These are phyloP conservation scores for Drosophila prostipennis DNA, from an alignment of 2,888 invertebrate species.

Conservation along the genomic window DNA sequence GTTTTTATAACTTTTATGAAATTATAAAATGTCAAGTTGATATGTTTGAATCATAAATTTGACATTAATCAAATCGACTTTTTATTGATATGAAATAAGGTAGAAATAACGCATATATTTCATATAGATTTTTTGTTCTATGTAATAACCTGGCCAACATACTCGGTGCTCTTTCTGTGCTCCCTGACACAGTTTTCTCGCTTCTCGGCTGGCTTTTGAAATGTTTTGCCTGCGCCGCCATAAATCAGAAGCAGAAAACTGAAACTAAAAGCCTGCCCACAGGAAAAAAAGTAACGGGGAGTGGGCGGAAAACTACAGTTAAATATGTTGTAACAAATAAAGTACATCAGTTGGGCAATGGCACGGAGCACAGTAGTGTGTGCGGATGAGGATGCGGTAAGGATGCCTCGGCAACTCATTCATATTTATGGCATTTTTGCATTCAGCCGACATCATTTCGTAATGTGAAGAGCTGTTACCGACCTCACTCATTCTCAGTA, in stretches of 20 bases:
- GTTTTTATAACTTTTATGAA: too few species aligned
- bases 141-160: slow-evolving; percentile 2
- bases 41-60: too few species aligned
- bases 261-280: slow-evolving; percentile 70
- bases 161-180: slow-evolving; percentile 1
- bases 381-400: slow-evolving; percentile 29
- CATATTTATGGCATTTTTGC: slow-evolving; percentile 80
- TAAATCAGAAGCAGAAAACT: slow-evolving; percentile 50
- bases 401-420: slow-evolving; percentile 70
- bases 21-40: too few species aligned
- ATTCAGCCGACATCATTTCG: slow-evolving; percentile 76
- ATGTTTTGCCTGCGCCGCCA: slow-evolving; percentile 59
- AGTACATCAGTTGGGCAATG: slow-evolving; percentile 73
- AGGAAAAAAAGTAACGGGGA: background rate
- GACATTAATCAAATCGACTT: too few species aligned
- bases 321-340: slow-evolving; percentile 79
- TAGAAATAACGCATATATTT: too few species aligned
- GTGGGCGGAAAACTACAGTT: slow-evolving; percentile 68
- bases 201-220: slow-evolving; percentile 64
- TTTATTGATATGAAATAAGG: too few species aligned
- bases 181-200: slow-evolving; percentile 59
- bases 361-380: slow-evolving; percentile 34
- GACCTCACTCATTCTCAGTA: slow-evolving; percentile 10
- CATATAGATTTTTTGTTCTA: too few species aligned
- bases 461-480: slow-evolving; percentile 74